Conservation (phyloP, 2,888 invertebrate species). For the Cephus runcator region DNA sequence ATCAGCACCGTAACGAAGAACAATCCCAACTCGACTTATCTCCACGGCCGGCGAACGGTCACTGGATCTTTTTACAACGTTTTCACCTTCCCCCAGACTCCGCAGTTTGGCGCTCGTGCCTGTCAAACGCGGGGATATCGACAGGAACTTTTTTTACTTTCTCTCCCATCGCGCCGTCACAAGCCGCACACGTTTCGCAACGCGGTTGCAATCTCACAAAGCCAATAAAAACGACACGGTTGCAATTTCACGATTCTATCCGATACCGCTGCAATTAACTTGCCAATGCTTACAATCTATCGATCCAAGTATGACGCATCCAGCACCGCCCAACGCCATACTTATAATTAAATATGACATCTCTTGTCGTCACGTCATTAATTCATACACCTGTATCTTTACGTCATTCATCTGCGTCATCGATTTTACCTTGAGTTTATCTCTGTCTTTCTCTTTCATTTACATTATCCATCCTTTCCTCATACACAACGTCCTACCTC, state of each 20-base stretch:
- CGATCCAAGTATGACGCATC: slow-evolving; percentile 29
- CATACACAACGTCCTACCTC: background rate
- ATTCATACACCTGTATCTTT: slow-evolving; percentile 33
- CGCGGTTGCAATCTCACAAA: background rate
- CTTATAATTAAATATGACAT: slow-evolving; percentile 34
- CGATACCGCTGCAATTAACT: slow-evolving; percentile 5
- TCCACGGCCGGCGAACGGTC: slow-evolving; percentile 24
- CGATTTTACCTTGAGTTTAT: background rate
- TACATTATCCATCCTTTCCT: background rate
- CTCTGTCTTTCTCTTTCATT: background rate
- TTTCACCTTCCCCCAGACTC: slow-evolving; percentile 8
- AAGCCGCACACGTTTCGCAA: background rate
- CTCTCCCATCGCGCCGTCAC: background rate
- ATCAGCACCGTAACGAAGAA: background rate
- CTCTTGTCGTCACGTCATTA: slow-evolving; percentile 12
- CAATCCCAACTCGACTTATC: slow-evolving; percentile 1
- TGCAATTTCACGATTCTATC: background rate
- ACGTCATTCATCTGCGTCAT: background rate
- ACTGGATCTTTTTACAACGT: slow-evolving; percentile 18
- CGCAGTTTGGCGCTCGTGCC: slow-evolving; percentile 11
- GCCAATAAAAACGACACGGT: background rate
- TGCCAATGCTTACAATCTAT: slow-evolving; percentile 20
- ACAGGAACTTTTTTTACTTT: slow-evolving; percentile 16
- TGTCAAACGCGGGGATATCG: slow-evolving; percentile 24
- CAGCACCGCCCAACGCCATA: slow-evolving; percentile 29